Conservation (phyloP, 2,888 invertebrate species). For the Trisateles emortualis region DNA sequence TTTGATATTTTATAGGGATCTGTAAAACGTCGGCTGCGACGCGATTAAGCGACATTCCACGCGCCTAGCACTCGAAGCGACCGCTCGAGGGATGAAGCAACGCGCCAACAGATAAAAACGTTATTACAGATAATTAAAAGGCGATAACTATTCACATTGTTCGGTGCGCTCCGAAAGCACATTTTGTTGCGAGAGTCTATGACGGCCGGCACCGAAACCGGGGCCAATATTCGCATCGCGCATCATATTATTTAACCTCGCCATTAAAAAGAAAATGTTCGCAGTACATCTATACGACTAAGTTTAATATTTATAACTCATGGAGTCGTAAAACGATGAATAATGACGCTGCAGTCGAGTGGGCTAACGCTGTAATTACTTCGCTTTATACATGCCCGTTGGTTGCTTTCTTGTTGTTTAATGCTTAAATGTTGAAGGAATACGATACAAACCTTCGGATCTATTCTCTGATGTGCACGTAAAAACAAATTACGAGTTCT, state of each 20-base stretch:
- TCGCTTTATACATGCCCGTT: constrained; percentile 79
- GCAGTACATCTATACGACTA: constrained; percentile 85
- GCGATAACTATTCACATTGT: constrained; percentile 71
- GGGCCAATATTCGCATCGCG: constrained; percentile 74
- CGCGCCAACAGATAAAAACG: constrained; percentile 70
- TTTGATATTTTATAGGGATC: constrained; percentile 86
- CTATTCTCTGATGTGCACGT: constrained; percentile 64
- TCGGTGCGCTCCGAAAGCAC: constrained; percentile 65
- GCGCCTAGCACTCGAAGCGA: constrained; percentile 56
- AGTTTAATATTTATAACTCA: constrained; percentile 87
- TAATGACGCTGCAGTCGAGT: constrained; percentile 85
- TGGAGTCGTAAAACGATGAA: constrained; percentile 86
- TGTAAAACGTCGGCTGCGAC: constrained; percentile 84
- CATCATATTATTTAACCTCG: constrained; percentile 81
- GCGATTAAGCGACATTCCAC: constrained; percentile 83
- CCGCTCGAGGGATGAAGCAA: constrained; percentile 57
- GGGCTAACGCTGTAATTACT: constrained; percentile 85
- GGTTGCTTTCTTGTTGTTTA: constrained; percentile 81
- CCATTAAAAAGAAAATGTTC: constrained; percentile 86
- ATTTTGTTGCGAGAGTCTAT: constrained; percentile 68
- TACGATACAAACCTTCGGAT: constrained; percentile 71
- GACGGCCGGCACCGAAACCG: constrained; percentile 70
- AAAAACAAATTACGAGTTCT: constrained; percentile 71
- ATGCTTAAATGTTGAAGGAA: constrained; percentile 77
- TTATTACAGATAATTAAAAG: constrained; percentile 81